These are phyloP conservation scores for Pluvialis apricaria DNA, from an alignment of 2,113 vertebrate species.

Conservation along the genomic window DNA sequence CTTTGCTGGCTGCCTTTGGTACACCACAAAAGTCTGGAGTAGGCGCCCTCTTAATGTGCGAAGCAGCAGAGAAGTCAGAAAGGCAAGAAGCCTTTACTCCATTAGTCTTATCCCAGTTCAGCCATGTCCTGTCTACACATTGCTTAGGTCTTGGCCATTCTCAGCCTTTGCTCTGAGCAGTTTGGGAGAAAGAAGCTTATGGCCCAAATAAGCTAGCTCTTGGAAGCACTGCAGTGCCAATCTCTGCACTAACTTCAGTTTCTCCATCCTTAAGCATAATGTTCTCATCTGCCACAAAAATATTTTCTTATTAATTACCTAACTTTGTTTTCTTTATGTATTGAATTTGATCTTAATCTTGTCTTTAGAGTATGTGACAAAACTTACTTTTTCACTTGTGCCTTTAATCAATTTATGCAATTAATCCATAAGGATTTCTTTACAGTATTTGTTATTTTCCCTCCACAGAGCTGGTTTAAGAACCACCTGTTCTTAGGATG, in stretches of 20 bases:
- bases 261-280: background rate
- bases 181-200: background rate
- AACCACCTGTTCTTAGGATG: background rate
- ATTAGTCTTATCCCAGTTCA: background rate
- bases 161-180: background rate
- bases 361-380: background rate
- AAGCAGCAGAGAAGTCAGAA: background rate
- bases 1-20: background rate
- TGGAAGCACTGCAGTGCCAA: background rate
- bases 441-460: background rate
- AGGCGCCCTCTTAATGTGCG: background rate
- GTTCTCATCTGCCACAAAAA: accelerated
- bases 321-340: background rate
- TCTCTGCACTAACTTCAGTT: background rate
- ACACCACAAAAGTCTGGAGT: background rate
- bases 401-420: background rate
- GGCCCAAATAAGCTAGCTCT: background rate
- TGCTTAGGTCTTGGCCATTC: background rate
- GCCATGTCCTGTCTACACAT: background rate
- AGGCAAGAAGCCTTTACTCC: background rate
- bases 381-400: background rate
- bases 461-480: background rate
- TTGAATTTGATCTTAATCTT: background rate
- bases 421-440: background rate
- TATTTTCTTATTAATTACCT: background rate